Evolutionary conservation across 2,113 vertebrate genomes (phyloP).

Genomic region (Vombatus ursinus): DNA sequence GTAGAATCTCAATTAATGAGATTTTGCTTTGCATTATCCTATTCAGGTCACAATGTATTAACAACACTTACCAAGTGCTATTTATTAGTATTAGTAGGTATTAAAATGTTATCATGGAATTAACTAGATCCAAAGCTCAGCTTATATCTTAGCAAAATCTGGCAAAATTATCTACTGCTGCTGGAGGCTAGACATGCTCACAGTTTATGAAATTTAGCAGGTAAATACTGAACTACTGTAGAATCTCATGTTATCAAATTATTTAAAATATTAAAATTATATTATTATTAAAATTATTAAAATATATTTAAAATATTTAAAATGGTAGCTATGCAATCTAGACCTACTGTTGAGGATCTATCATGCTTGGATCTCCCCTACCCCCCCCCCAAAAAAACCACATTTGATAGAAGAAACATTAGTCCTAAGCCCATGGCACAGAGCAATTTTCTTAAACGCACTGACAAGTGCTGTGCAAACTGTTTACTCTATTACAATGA

Average conservation of each 20-base stretch:
- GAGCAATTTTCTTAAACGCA: neutral
- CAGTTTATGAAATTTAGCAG: neutral
- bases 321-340: neutral
- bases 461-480: neutral
- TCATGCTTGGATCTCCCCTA: neutral
- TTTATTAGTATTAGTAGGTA: neutral
- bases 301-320: constrained; percentile 4
- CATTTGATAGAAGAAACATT: neutral
- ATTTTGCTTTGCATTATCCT: neutral
- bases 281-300: too few species aligned
- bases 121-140: neutral
- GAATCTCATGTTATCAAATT: neutral
- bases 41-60: neutral
- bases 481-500: constrained; percentile 4
- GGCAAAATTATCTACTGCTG: neutral
- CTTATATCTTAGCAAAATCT: neutral
- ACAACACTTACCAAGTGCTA: neutral
- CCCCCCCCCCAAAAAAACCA: neutral
- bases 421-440: neutral
- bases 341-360: neutral
- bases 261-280: too few species aligned
- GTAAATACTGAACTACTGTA: neutral
- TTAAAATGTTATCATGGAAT: neutral
- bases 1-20: neutral
- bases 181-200: neutral